Conservation (phyloP, 2,888 invertebrate species). For the Oxycera nigricornis region DNA sequence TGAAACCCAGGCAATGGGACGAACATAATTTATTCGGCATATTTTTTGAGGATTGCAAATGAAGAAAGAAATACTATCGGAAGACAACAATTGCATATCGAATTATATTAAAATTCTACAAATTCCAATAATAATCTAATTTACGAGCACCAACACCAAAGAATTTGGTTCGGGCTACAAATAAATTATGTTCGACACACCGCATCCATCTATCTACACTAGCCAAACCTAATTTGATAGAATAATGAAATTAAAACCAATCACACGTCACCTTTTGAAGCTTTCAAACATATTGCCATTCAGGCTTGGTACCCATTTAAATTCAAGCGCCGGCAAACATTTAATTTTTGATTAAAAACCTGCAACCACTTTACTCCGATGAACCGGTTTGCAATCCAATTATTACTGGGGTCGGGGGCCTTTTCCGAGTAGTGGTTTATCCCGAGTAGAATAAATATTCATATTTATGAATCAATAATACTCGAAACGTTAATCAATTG, state of each 20-base stretch:
- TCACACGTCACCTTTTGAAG: neutral
- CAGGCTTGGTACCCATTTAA: neutral
- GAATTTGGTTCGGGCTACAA: too few species aligned
- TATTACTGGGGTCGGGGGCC: neutral
- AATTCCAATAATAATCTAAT: too few species aligned
- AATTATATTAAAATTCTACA: too few species aligned
- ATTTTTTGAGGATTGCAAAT: too few species aligned
- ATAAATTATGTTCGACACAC: too few species aligned
- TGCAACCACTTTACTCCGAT: constrained; percentile 19
- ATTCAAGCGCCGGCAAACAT: neutral
- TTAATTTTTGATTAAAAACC: constrained; percentile 28
- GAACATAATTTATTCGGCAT: too few species aligned
- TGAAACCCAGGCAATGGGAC: too few species aligned
- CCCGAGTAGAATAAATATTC: constrained; percentile 8
- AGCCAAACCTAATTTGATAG: neutral
- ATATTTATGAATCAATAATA: constrained; percentile 28
- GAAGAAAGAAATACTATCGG: too few species aligned
- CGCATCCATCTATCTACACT: too few species aligned
- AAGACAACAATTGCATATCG: too few species aligned
- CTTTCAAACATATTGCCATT: neutral
- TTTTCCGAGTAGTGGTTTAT: neutral
- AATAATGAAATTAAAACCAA: neutral
- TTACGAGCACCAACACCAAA: too few species aligned
- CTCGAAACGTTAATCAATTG: constrained; percentile 45
- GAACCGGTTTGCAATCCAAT: constrained; percentile 18